Base-by-base conservation (phyloP, 2,888 invertebrate genomes). In the Liodrosophila aerea region DNA sequence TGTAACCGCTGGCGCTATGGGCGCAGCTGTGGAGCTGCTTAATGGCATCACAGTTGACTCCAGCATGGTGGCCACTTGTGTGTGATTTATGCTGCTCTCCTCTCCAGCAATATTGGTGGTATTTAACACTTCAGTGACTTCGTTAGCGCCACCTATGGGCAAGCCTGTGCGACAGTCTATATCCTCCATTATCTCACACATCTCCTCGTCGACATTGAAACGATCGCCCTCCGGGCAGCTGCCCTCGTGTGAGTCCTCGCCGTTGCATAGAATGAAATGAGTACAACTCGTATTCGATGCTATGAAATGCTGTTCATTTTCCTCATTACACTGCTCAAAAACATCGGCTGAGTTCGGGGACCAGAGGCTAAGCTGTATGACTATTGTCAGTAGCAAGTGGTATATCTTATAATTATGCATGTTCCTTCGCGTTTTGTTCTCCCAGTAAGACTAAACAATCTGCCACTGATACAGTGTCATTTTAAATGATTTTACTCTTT, bases 201-300 rank as follows among this genome's bases (percentile, higher is more conserved):
- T 72, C 59, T 78, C 64, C 29, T 68, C 37, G n/a, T 43, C 41
- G 13, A 57, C 51, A 31, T 74, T 74, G 29, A 86, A 86, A 29
- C 74, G 78, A 8, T 86, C 78, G 1, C 78, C 83, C 11, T 83
- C 83, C 3, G 61, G 66, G 16, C 87, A 86, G 29, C 81, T 65
- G n/a, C 87, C 86, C 16, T 87, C 87, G 39, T 81, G 87, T 5
- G 87, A 87, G 7, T 87, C 76, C 29, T 81, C 82, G 9, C 80
- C 85, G 29, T 78, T 75, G 57, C 87, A 87, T 30, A 74, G 87
- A 5, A 87, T 86, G 12, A 75, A 87, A 16, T 86, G 80, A 0
- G 71, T 67, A 45, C 87, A 87, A 36, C 86, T 83, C 39, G 59
- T 69, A 1, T 54, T 67, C 5, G 88, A 85, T 1, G 49, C 56